These are phyloP conservation scores for Diplodus sargus DNA, from an alignment of 2,797 vertebrate species.

Conservation along the genomic window DNA sequence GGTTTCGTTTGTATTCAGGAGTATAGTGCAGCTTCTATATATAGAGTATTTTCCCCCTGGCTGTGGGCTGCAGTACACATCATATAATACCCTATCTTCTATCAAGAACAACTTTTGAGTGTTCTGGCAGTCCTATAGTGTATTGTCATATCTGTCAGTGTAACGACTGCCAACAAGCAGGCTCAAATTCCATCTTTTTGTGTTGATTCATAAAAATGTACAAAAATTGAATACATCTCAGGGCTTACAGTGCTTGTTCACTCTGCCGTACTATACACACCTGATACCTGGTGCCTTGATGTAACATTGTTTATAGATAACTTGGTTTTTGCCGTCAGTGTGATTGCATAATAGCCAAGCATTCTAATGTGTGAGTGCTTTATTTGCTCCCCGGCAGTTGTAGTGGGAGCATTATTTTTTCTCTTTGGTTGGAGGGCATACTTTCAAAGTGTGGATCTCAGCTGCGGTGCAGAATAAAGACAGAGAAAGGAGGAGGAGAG, in stretches of 20 bases:
- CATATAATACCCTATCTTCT: constrained; percentile 33
- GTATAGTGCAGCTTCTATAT: constrained; percentile 23
- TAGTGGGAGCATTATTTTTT: constrained; percentile 70
- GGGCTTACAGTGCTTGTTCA: constrained; percentile 50
- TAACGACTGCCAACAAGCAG: constrained; percentile 40
- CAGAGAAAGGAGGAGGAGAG: constrained; percentile 67
- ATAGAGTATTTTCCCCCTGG: constrained; percentile 41
- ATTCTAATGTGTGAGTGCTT: constrained; percentile 79
- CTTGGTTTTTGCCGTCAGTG: constrained; percentile 67
- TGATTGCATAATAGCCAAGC: constrained; percentile 80
- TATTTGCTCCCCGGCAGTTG: constrained; percentile 75
- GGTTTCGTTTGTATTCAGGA: constrained; percentile 28
- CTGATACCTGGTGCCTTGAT: constrained; percentile 59
- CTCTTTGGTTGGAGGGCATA: constrained; percentile 81
- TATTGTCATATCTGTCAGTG: constrained; percentile 50
- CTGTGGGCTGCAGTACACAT: constrained; percentile 42
- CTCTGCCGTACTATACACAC: constrained; percentile 57
- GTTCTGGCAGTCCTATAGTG: constrained; percentile 32
- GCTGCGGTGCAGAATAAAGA: constrained; percentile 79
- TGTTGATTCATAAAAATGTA: constrained; percentile 67
- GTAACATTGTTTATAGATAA: constrained; percentile 74
- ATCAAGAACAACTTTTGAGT: constrained; percentile 39
- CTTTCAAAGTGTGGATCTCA: constrained; percentile 82
- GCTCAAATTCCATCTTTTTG: constrained; percentile 53
- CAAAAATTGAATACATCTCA: constrained; percentile 51